These are phyloP conservation scores for Listronotus oregonensis DNA, from an alignment of 1,140 invertebrate genomes.

Conservation along the genomic window DNA sequence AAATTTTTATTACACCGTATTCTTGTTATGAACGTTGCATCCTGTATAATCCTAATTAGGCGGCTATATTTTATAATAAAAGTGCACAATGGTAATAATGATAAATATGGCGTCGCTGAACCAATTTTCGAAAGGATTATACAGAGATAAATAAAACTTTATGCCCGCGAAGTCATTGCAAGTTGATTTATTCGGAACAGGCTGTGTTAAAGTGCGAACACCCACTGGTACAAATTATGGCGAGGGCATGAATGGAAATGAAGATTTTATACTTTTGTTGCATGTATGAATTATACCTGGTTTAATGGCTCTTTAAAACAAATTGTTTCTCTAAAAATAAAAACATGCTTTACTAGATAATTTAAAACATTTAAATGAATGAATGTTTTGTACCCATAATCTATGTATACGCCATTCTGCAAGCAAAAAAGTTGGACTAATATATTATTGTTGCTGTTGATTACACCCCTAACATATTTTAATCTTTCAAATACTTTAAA, in stretches of 20 bases:
- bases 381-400: too few relatives aligned
- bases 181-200: conserved; percentile 38
- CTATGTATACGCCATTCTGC: too few relatives aligned
- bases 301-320: conserved; percentile 20
- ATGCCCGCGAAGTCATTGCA: conserved; percentile 38
- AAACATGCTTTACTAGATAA: too few relatives aligned
- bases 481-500: too few relatives aligned
- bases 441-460: too few relatives aligned
- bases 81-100: conserved; percentile 22
- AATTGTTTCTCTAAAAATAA: conserved; percentile 5
- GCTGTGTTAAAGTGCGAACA: conserved; percentile 40
- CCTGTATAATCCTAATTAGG: conserved; percentile 1
- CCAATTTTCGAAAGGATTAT: conserved; percentile 42
- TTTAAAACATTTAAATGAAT: too few relatives aligned
- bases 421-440: too few relatives aligned
- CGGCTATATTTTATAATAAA: conserved; percentile 22
- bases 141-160: conserved; percentile 39
- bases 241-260: conserved; percentile 28
- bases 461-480: too few relatives aligned
- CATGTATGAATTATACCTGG: conserved; percentile 24
- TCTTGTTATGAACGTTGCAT: background rate
- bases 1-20: too few relatives aligned
- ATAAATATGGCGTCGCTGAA: conserved; percentile 39
- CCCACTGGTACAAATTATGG: conserved; percentile 42
- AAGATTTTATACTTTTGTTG: conserved; percentile 31